Conservation (phyloP, 2,888 invertebrate genomes). For the Lasioglossum calceatum region DNA sequence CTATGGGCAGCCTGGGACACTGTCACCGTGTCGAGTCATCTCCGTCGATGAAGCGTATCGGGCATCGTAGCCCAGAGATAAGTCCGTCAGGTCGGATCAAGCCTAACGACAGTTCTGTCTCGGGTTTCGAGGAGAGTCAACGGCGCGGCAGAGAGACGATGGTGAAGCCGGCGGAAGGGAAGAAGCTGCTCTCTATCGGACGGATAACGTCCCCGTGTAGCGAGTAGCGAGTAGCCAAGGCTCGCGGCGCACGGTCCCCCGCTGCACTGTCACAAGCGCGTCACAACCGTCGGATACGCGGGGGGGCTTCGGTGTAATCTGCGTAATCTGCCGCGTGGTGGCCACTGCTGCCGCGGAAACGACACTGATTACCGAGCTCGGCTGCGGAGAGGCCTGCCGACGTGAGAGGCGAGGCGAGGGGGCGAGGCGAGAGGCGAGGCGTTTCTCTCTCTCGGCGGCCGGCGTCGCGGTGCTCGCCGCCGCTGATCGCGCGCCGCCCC, state of each 20-base stretch:
- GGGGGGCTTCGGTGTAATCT: constrained; percentile 59
- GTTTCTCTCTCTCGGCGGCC: constrained; percentile 62
- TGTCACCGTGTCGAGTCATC: constrained; percentile 13
- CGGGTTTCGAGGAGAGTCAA: neutral
- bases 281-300: constrained; percentile 45
- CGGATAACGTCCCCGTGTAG: constrained; percentile 4
- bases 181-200: constrained; percentile 1
- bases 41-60: neutral
- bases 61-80: neutral
- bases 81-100: constrained; percentile 15
- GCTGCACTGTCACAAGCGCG: constrained; percentile 54
- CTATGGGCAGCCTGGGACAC: neutral
- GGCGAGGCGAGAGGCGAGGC: constrained; percentile 15
- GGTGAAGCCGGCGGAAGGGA: neutral
- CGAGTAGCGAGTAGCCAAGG: neutral
- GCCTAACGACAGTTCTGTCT: constrained; percentile 1
- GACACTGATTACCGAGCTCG: constrained; percentile 83
- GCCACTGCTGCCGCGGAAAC: constrained; percentile 83
- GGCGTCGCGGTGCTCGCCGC: constrained; percentile 71
- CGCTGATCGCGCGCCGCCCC: constrained; percentile 77
- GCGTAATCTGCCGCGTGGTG: constrained; percentile 80
- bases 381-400: constrained; percentile 74
- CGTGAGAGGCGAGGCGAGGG: constrained; percentile 27
- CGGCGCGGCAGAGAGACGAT: neutral
- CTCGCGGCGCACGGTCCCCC: constrained; percentile 10